phyloP scores from a whole-genome alignment of 2,113 vertebrate genomes.

The rabbit (Oryctolagus cuniculus) region mOryCun1.1 NC_091434.1:141610501-141611000 shows the following conservation, averaged over 20 bases:
- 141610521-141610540: background rate
- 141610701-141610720: background rate
- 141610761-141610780: conserved; percentile 21
- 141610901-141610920: conserved; percentile 41
- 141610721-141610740: conserved; percentile 32
- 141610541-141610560: background rate
- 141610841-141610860: conserved; percentile 66
- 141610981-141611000: conserved; percentile 66
- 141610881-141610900: conserved; percentile 58
- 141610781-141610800: conserved; percentile 54
- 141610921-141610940: conserved; percentile 45
- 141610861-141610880: conserved; percentile 45
- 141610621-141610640: conserved; percentile 42
- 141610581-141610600: background rate
- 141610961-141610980: conserved; percentile 57
- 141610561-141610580: conserved; percentile 26
- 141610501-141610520: conserved; percentile 49
- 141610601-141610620: conserved; percentile 25
- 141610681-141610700: conserved; percentile 47
- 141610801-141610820: conserved; percentile 45
- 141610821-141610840: conserved; percentile 62
- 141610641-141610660: background rate
- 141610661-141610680: conserved; percentile 14
- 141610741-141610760: conserved; percentile 55
- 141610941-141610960: background rate